Evolutionary conservation across 1,140 invertebrate genomes (phyloP).

Genomic region (Bombyx mori): DNA sequence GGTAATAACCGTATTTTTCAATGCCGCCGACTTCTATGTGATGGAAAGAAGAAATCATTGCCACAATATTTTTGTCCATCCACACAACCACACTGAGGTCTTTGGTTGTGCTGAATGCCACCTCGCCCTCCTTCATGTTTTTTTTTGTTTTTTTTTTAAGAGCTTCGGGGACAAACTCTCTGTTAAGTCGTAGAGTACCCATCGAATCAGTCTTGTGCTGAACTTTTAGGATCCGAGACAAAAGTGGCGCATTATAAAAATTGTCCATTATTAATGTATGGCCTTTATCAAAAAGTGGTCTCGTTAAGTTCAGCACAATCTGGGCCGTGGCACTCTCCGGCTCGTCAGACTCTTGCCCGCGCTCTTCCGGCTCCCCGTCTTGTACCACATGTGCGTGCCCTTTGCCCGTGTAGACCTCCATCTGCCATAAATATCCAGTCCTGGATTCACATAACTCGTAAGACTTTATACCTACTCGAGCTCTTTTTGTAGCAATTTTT

Average conservation of each 20-base stretch:
- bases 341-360: neutral
- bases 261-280: slow-evolving; percentile 12
- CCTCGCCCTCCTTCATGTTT: slow-evolving; percentile 14
- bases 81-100: slow-evolving; percentile 17
- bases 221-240: no score
- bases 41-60: slow-evolving; percentile 14
- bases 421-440: slow-evolving; percentile 18
- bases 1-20: slow-evolving; percentile 10
- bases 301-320: slow-evolving; percentile 13
- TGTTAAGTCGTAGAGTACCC: slow-evolving; percentile 15
- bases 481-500: slow-evolving; percentile 13
- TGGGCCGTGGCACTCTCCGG: slow-evolving; percentile 12
- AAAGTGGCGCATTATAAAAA: no score
- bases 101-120: slow-evolving; percentile 11
- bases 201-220: slow-evolving; percentile 15
- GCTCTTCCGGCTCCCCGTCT: slow-evolving; percentile 5
- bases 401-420: slow-evolving; percentile 19
- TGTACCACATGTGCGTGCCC: slow-evolving; percentile 6
- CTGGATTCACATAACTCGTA: slow-evolving; percentile 13
- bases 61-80: slow-evolving; percentile 11
- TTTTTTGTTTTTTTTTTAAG: slow-evolving; percentile 10
- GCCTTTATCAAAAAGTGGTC: slow-evolving; percentile 14
- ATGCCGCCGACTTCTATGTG: slow-evolving; percentile 4
- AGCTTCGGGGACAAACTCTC: slow-evolving; percentile 10
- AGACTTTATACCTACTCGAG: slow-evolving; percentile 16